These are phyloP conservation scores for Chloropsis hardwickii DNA, from an alignment of 2,113 vertebrate species.

Conservation along the genomic window DNA sequence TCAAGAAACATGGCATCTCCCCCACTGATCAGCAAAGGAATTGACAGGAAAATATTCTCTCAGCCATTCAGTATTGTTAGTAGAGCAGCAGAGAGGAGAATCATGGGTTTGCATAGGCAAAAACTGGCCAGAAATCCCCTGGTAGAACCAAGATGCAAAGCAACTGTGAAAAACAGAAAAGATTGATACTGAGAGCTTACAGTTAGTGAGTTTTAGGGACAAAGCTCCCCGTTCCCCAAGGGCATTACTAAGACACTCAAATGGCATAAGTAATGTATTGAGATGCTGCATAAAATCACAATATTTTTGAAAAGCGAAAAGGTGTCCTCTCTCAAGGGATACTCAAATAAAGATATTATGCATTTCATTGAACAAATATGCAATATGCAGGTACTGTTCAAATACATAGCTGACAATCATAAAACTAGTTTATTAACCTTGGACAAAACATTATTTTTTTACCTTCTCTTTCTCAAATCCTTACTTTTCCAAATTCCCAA, in stretches of 20 bases:
- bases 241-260: background rate
- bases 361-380: background rate
- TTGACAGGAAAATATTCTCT: conserved; percentile 32
- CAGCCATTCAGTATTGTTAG: background rate
- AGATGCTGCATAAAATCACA: conserved; percentile 9
- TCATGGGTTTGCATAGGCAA: background rate
- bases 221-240: background rate
- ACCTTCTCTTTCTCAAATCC: background rate
- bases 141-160: background rate
- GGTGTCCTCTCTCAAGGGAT: background rate
- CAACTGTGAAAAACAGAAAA: background rate
- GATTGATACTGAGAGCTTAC: background rate
- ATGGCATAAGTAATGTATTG: background rate
- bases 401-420: background rate
- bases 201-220: background rate
- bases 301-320: conserved; percentile 30
- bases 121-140: background rate
- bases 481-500: background rate
- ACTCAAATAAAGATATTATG: background rate
- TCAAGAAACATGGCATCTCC: background rate
- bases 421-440: background rate
- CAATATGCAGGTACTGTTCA: background rate
- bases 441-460: background rate
- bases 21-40: background rate
- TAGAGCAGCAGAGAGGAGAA: background rate